Percentiles rank a stretch among this genome's conserved stretches.
phyloP scores from a whole-genome alignment of 1,140 invertebrate species.

The Drosophila pallidifrons region DNA sequence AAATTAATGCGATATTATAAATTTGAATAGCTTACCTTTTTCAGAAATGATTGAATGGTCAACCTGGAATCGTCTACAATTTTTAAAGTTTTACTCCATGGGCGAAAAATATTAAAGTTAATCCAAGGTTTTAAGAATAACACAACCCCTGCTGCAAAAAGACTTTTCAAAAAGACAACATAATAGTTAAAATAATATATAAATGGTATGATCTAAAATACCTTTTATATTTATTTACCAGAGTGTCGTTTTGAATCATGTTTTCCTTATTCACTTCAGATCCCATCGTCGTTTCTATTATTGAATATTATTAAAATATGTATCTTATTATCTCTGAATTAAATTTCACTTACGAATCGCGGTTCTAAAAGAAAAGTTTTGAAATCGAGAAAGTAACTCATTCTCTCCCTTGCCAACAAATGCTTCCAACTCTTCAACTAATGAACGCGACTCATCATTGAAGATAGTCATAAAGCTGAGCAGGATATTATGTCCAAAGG shows the following conservation, averaged over 20 bases:
- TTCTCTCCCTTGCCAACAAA: constrained; percentile 21
- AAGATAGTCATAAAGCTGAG: constrained; percentile 66
- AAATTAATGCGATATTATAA: neutral
- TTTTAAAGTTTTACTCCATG: neutral
- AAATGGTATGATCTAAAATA: neutral
- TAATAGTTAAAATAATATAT: neutral
- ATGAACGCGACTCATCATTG: constrained; percentile 44
- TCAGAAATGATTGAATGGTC: constrained; percentile 3
- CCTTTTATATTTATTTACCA: constrained; percentile 46
- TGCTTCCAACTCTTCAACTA: constrained; percentile 45
- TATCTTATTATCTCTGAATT: too few relatives aligned
- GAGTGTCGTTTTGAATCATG: constrained; percentile 7
- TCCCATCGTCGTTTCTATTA: constrained; percentile 59
- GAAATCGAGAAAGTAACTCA: constrained; percentile 36
- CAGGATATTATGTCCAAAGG: constrained; percentile 59
- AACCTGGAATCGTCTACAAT: neutral
- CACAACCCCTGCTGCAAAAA: neutral
- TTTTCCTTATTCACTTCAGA: constrained; percentile 26
- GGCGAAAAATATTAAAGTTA: constrained; percentile 7
- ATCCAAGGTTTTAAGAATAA: constrained; percentile 16
- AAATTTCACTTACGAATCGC: constrained; percentile 47
- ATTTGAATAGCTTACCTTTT: constrained; percentile 8
- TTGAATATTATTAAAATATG: neutral
- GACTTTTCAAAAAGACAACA: neutral
- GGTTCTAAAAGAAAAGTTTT: constrained; percentile 51